Conservation (phyloP, 2,797 vertebrate species). For the Galaxias olidus region DNA sequence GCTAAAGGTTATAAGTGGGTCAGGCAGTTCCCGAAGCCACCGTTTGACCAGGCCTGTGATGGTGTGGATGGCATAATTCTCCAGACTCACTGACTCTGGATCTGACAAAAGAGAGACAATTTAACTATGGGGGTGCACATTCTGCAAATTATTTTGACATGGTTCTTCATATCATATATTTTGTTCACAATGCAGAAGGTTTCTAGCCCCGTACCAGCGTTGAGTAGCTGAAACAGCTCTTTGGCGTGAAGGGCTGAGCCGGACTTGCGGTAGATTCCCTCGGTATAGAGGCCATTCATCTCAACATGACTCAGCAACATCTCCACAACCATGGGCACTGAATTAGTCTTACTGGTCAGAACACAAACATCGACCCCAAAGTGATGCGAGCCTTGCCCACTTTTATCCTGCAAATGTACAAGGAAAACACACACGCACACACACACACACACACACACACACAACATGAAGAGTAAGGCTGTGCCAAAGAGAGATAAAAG, state of each 20-base stretch:
- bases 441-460: neutral
- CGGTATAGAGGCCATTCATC: constrained; percentile 92
- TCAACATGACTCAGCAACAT: constrained; percentile 89
- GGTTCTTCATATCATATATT: no score
- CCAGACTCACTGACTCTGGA: constrained; percentile 76
- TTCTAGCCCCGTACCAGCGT: constrained; percentile 73
- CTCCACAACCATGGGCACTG: constrained; percentile 88
- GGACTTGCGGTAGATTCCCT: constrained; percentile 97
- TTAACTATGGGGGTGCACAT: no score
- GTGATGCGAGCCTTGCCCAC: constrained; percentile 71
- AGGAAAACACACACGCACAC: constrained; percentile 1
- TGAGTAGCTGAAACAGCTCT: constrained; percentile 87
- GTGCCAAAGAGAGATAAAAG: neutral
- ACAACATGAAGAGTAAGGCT: neutral
- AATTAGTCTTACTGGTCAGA: constrained; percentile 79
- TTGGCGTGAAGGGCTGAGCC: constrained; percentile 86
- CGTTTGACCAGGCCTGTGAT: constrained; percentile 91
- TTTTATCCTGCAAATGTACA: constrained; percentile 60
- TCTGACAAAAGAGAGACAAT: constrained; percentile 65
- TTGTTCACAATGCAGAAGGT: no score
- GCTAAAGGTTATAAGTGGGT: constrained; percentile 92
- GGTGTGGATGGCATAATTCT: constrained; percentile 93
- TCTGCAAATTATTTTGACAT: no score
- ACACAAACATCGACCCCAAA: constrained; percentile 86
- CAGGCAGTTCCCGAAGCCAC: constrained; percentile 93